These are phyloP conservation scores for Megamerina dolium DNA, from an alignment of 2,888 invertebrate genomes.

Conservation along the genomic window DNA sequence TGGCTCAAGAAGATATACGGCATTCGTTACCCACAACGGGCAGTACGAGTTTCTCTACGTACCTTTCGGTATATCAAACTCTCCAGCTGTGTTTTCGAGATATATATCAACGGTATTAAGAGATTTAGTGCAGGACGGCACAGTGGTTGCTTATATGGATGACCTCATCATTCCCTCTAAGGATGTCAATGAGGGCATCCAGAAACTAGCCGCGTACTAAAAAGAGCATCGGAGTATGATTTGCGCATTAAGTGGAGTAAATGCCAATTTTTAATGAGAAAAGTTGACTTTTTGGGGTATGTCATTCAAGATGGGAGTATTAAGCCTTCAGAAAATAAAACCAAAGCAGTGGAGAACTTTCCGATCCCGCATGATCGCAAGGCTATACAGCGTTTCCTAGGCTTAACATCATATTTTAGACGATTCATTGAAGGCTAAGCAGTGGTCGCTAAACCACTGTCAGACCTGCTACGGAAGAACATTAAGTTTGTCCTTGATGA, in stretches of 20 bases:
- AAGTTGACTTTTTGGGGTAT: conserved; percentile 18
- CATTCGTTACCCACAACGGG: no score
- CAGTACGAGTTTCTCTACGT: no score
- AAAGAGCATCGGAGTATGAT: neutral
- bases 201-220: conserved; percentile 5
- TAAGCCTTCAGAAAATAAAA: conserved; percentile 8
- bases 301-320: conserved; percentile 6
- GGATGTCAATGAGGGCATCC: conserved; percentile 14
- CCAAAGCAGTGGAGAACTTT: conserved; percentile 12
- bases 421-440: conserved; percentile 1
- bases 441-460: no score
- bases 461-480: conserved; percentile 13
- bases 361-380: conserved; percentile 13
- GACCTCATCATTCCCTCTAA: no score
- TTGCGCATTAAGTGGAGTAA: conserved; percentile 6
- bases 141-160: no score
- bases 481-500: conserved; percentile 11
- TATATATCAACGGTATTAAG: conserved; percentile 16
- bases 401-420: no score
- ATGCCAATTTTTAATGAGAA: no score
- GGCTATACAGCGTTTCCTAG: no score
- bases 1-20: conserved; percentile 13
- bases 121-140: neutral
- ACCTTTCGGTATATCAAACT: no score
- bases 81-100: no score